These are phyloP conservation scores for Lasioglossum baleicum DNA, from an alignment of 1,140 invertebrate species.

Conservation along the genomic window DNA sequence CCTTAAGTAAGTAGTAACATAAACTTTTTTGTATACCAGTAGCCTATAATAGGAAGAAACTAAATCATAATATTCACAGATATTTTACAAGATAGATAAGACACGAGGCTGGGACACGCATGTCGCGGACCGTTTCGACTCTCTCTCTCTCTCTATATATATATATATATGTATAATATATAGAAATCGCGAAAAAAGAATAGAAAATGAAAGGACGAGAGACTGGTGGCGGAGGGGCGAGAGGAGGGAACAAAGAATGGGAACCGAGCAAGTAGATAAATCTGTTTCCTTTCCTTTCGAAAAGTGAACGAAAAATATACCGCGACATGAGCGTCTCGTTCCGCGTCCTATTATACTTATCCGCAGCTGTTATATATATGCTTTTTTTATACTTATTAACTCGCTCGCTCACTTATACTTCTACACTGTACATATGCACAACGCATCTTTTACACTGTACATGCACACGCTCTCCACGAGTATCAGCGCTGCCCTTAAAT, in stretches of 20 bases:
- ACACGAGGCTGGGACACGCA: conserved; percentile 63
- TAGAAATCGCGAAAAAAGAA: background rate
- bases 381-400: conserved; percentile 57
- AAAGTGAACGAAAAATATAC: conserved; percentile 36
- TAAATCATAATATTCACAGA: conserved; percentile 81
- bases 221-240: background rate
- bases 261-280: conserved; percentile 31
- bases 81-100: conserved; percentile 80
- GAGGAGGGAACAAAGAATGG: background rate
- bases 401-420: conserved; percentile 70
- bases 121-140: conserved; percentile 55
- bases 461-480: conserved; percentile 75
- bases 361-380: conserved; percentile 74
- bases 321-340: conserved; percentile 68
- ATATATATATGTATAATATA: conserved; percentile 12
- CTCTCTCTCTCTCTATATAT: background rate
- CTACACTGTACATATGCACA: conserved; percentile 80
- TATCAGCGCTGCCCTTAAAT: conserved; percentile 75
- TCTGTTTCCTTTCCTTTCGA: conserved; percentile 1
- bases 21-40: conserved; percentile 78
- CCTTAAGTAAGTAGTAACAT: conserved; percentile 78
- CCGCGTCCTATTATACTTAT: conserved; percentile 72
- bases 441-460: conserved; percentile 80
- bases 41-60: conserved; percentile 80
- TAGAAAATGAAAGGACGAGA: conserved; percentile 3